These are phyloP conservation scores for Pogonomyrmex barbatus DNA, from an alignment of 1,140 invertebrate genomes.

Conservation along the genomic window DNA sequence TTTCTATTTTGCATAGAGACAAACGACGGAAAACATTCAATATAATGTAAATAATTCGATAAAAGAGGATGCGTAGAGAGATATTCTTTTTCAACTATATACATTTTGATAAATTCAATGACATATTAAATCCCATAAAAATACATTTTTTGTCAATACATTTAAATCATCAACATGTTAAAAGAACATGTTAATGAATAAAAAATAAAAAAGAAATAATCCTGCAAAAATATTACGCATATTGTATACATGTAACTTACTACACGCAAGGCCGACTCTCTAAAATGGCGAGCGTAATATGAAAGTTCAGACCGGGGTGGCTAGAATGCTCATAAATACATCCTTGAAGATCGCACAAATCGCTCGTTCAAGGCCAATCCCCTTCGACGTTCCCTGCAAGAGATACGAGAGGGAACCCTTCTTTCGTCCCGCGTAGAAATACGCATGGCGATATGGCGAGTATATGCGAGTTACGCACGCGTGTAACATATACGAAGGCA, in stretches of 20 bases:
- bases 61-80: background rate
- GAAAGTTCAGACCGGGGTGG: conserved; percentile 70
- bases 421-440: conserved; percentile 74
- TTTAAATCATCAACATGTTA: background rate
- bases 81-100: background rate
- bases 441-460: conserved; percentile 63
- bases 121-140: background rate
- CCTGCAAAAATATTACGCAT: background rate
- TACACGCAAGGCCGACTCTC: conserved; percentile 8
- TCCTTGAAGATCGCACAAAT: conserved; percentile 81
- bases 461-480: conserved; percentile 50
- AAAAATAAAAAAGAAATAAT: conserved; percentile 10
- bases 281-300: conserved; percentile 74
- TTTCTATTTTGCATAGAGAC: background rate
- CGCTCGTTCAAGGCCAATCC: conserved; percentile 77
- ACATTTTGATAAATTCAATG: background rate
- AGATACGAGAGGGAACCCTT: conserved; percentile 74
- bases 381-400: conserved; percentile 72
- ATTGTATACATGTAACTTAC: conserved; percentile 51
- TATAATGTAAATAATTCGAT: background rate
- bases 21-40: background rate
- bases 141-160: background rate
- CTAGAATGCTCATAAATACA: conserved; percentile 81
- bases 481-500: conserved; percentile 40
- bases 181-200: background rate